Conservation (phyloP, 2,113 vertebrate species). For the human region GRCh38 chr1:41288501-41289000, state of each 20-base stretch:
- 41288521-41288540: background rate
- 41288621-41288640: background rate
- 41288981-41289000: too few species aligned
- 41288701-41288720: background rate
- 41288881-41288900: background rate
- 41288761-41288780: background rate
- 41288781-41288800: conserved; percentile 1
- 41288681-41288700: background rate
- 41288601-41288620: background rate
- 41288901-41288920: background rate
- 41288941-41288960: background rate
- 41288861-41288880: background rate
- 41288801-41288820: background rate
- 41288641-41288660: background rate
- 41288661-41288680: background rate
- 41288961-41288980: too few species aligned
- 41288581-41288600: background rate
- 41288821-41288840: background rate
- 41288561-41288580: background rate
- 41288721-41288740: background rate
- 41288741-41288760: background rate
- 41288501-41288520: background rate
- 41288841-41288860: background rate
- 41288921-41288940: background rate
- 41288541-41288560: background rate